Percentiles rank a stretch among this genome's conserved stretches.
These are phyloP conservation scores for Aleadryas rufinucha DNA, from an alignment of 2,113 vertebrate species.

Conservation along the genomic window DNA sequence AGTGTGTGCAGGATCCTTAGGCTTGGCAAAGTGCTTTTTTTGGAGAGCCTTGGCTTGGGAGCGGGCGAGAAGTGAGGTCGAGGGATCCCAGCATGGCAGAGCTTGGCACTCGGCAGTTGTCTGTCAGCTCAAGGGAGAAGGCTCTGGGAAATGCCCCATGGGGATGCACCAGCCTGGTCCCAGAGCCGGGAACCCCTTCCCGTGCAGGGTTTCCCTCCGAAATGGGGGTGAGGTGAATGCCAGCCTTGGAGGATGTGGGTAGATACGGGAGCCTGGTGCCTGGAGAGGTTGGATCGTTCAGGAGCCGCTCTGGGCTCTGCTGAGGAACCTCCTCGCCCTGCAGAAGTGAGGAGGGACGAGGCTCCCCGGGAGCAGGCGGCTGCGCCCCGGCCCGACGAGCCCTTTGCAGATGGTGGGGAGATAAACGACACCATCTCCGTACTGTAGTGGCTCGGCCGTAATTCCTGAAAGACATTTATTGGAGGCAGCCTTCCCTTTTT, in stretches of 20 bases:
- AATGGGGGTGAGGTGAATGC: accelerated
- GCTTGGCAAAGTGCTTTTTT: accelerated
- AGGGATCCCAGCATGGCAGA: not conserved
- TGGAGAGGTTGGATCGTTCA: accelerated
- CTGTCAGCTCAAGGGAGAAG: not conserved
- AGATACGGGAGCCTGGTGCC: accelerated
- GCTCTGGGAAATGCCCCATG: not conserved
- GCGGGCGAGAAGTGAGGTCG: accelerated
- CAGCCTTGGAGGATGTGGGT: accelerated
- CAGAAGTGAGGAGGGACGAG: accelerated
- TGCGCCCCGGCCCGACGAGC: conserved; percentile 35
- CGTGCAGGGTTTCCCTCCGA: accelerated
- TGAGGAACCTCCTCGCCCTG: accelerated
- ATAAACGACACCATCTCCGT: conserved; percentile 66
- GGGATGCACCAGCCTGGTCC: not conserved
- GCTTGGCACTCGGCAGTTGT: too few relatives aligned
- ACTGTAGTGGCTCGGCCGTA: conserved; percentile 63
- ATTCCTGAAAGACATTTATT: conserved; percentile 73
- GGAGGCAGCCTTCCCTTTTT: conserved; percentile 42
- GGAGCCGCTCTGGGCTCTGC: accelerated
- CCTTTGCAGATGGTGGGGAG: conserved; percentile 68
- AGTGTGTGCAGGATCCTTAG: accelerated
- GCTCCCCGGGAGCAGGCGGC: not conserved
- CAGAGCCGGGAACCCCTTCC: not conserved
- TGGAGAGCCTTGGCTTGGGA: not conserved